Conservation (phyloP, 2,888 invertebrate species). For the Parnassius smintheus region DNA sequence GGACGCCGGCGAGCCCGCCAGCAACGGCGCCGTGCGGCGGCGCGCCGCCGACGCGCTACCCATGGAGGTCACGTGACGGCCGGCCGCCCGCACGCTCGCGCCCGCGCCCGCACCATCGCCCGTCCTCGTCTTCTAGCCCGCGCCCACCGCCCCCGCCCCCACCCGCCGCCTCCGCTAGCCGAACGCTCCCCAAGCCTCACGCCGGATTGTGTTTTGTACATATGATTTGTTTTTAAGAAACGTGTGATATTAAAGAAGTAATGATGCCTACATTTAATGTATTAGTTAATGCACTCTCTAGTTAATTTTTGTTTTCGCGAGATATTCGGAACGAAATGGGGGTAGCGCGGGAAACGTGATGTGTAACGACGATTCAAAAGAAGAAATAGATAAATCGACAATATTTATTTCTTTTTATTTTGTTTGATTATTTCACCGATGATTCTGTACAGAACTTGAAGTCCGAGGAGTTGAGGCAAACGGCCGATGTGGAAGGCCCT, state of each 20-base stretch:
- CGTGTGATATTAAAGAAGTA: constrained; percentile 26
- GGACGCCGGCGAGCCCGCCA: constrained; percentile 33
- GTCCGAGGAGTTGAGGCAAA: neutral
- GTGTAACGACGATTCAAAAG: neutral
- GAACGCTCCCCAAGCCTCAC: neutral
- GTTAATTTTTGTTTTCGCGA: constrained; percentile 20
- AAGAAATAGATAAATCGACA: constrained; percentile 14
- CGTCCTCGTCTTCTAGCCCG: neutral
- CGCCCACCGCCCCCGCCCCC: neutral
- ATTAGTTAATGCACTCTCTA: constrained; percentile 24
- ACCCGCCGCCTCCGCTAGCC: neutral
- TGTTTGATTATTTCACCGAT: constrained; percentile 7
- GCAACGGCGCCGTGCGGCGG: constrained; percentile 49
- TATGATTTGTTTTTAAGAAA: constrained; percentile 20
- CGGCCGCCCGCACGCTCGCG: constrained; percentile 15
- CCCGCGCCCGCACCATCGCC: neutral
- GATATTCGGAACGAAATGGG: neutral
- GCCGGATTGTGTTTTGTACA: constrained; percentile 16
- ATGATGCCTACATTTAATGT: constrained; percentile 23
- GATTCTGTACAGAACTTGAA: constrained; percentile 7
- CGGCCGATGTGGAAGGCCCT: neutral
- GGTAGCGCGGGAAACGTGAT: constrained; percentile 2
- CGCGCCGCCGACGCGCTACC: constrained; percentile 57
- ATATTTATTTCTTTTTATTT: constrained; percentile 14
- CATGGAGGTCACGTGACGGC: constrained; percentile 77